Percentiles rank a stretch among this genome's conserved stretches.
Conservation (phyloP, 2,797 vertebrate genomes). For the Gallinago solitaria region DNA sequence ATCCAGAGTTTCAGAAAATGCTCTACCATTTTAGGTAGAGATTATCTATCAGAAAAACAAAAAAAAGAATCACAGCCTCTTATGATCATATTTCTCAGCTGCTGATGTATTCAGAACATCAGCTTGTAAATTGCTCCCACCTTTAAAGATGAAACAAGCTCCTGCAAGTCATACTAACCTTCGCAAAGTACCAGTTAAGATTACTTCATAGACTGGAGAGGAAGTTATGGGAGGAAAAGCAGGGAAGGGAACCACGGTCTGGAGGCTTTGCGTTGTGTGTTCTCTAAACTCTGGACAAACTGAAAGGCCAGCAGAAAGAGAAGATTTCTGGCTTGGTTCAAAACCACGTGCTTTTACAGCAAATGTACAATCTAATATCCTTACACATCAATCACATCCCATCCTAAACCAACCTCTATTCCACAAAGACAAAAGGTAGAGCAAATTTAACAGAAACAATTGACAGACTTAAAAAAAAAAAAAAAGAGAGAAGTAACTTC, state of each 20-base stretch:
- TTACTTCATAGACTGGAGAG: not conserved
- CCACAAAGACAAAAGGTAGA: not conserved
- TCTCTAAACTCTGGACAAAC: not conserved
- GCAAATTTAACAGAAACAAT: not conserved
- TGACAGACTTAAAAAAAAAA: not conserved
- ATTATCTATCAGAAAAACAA: constrained; percentile 27
- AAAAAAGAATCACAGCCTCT: not conserved
- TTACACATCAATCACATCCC: not conserved
- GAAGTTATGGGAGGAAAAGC: not conserved
- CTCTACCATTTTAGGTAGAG: constrained; percentile 22
- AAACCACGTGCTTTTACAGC: not conserved
- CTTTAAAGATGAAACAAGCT: constrained; percentile 15
- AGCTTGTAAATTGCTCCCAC: not conserved
- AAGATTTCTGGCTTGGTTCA: not conserved
- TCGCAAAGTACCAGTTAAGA: not conserved
- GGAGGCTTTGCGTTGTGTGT: not conserved
- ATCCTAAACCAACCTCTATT: not conserved
- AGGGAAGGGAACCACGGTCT: not conserved
- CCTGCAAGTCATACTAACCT: not conserved
- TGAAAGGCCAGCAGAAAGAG: not conserved
- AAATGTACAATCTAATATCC: not conserved
- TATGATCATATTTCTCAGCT: not conserved
- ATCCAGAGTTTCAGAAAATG: constrained; percentile 46
- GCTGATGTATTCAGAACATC: constrained; percentile 19
- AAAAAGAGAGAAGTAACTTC: not conserved